Percentiles rank a stretch among this genome's conserved stretches.
Conservation (phyloP, 2,797 vertebrate genomes). For the Tarsius wallacei region DNA sequence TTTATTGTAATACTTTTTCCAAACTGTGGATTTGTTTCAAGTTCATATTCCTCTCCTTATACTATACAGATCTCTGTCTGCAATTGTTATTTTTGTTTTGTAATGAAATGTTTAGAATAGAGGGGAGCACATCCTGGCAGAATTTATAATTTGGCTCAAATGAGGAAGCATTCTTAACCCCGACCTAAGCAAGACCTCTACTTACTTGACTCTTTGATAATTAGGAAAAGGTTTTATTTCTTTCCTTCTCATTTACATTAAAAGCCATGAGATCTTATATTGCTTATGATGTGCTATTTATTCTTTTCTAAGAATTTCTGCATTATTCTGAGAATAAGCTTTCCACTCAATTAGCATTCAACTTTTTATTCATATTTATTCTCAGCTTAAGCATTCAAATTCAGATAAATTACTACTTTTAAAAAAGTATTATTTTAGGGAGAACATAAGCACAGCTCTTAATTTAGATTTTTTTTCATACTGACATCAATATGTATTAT, state of each 20-base stretch:
- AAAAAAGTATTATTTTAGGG: constrained; percentile 23
- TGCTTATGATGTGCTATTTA: background rate
- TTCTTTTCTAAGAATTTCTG: constrained; percentile 21
- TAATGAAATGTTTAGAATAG: constrained; percentile 49
- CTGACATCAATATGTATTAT: constrained; percentile 21
- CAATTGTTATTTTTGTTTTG: constrained; percentile 43
- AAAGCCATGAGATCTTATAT: constrained; percentile 19
- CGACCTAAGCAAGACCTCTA: background rate
- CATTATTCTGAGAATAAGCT: constrained; percentile 37
- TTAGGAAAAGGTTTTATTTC: constrained; percentile 22
- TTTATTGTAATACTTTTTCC: constrained; percentile 58
- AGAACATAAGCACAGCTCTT: background rate
- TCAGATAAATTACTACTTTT: background rate
- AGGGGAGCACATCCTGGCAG: background rate
- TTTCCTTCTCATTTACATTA: constrained; percentile 11
- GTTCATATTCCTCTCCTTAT: background rate
- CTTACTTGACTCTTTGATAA: constrained; percentile 2
- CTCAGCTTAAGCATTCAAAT: constrained; percentile 46
- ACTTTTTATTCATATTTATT: constrained; percentile 48
- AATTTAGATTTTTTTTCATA: constrained; percentile 23
- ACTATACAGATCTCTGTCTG: background rate
- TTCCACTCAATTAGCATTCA: constrained; percentile 3
- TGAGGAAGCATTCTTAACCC: background rate
- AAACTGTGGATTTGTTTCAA: constrained; percentile 59
- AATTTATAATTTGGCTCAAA: background rate